Conservation (phyloP, 1,140 invertebrate species). For the Heliconius nattereri region DNA sequence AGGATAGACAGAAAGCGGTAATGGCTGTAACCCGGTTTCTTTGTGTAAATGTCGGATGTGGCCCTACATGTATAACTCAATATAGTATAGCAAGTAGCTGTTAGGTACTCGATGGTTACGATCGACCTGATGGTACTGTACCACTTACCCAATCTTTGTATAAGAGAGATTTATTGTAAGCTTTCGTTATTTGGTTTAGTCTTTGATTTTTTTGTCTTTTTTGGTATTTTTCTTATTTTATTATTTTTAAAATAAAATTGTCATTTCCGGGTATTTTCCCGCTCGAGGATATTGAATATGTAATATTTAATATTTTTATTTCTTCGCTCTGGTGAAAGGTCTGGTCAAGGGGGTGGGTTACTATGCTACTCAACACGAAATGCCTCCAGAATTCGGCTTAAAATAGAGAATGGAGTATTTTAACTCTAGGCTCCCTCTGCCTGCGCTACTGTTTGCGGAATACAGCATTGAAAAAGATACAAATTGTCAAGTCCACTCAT, state of each 20-base stretch:
- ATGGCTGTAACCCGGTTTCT: constrained; percentile 32
- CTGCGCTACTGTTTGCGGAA: too few relatives aligned
- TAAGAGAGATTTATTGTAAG: constrained; percentile 20
- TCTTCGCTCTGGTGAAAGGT: too few relatives aligned
- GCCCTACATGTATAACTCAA: constrained; percentile 26
- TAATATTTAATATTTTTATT: too few relatives aligned
- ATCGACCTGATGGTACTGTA: constrained; percentile 14
- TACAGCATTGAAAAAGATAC: too few relatives aligned
- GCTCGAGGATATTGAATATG: too few relatives aligned
- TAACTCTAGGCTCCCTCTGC: too few relatives aligned
- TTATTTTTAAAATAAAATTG: not conserved
- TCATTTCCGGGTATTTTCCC: not conserved
- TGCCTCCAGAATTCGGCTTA: too few relatives aligned
- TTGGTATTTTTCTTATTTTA: too few relatives aligned
- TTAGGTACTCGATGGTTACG: constrained; percentile 28
- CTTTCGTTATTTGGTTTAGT: not conserved
- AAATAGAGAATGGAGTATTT: too few relatives aligned
- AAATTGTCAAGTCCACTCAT: not conserved
- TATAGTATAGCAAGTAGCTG: constrained; percentile 18
- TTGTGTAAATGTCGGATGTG: constrained; percentile 31
- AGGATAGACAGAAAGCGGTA: constrained; percentile 23
- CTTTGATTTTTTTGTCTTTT: not conserved
- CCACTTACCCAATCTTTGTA: constrained; percentile 15
- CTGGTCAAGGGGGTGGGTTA: too few relatives aligned
- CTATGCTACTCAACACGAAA: too few relatives aligned